Evolutionary conservation across 1,140 invertebrate genomes (phyloP), one percentile per base, ranked within the genome.

Genomic region (Oncopodura yosiiana): DNA sequence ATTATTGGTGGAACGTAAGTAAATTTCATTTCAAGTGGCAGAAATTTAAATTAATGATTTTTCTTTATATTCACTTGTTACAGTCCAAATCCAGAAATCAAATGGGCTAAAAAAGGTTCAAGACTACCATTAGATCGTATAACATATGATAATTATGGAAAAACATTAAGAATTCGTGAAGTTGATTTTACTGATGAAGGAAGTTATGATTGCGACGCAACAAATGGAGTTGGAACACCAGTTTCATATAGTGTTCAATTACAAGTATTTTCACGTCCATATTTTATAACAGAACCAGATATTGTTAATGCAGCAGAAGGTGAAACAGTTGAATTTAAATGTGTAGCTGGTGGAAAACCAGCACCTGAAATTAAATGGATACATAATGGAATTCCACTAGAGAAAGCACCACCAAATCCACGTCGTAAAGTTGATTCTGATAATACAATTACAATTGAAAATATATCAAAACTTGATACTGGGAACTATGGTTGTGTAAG

Each of bases 321-420:
- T 43, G 93, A 95, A 69, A 85, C 79, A 9, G 84, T 86, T 0
- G 78, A 81, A 60, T 92, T 99, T 66, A 74, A 77, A 39, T 99
- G 95, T 71, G 78, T 82, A 53, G 94, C 94, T 0, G 79, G 76
- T 8, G 94, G 93, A 54, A 79, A 81, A 2, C 95, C 95, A 1
- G 77, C 83, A 46, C 94, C 95, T 0, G 78, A 85, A 58, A 91
- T 96, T 44, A 81, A 88, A 64, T 99, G 95, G 95, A 94, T 94
- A 49, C 83, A 95, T 70, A 98, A 99, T 75, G 94, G 94, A 32
- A 83, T 84, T 66, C 86, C 88, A 1, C 82, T 96, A 29, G 75
- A 78, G 43, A 80, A 87, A 69, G 81, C 84, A 1, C 76, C 80
- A 12, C 72, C 74, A 0, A 94, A 92, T 76, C 74, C 78, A 0